phyloP scores from a whole-genome alignment of 2,113 vertebrate species.

The Fulica atra region DNA sequence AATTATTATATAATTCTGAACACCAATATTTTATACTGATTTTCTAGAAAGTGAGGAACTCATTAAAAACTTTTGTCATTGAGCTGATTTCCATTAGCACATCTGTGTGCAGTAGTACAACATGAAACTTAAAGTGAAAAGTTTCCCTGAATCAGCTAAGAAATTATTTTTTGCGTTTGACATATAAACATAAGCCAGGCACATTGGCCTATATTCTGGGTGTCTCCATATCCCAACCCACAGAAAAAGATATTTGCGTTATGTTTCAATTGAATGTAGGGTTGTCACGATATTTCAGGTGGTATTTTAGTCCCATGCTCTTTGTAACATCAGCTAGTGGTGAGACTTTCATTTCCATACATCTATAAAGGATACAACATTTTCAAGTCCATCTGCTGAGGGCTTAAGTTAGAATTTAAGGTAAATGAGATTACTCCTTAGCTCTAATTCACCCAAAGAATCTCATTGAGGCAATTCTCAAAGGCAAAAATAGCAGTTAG shows the following conservation, averaged over 20 bases:
- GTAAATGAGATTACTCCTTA: conserved; percentile 33
- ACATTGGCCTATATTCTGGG: not conserved
- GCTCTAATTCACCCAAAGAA: conserved; percentile 23
- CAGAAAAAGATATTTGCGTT: not conserved
- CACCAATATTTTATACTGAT: not conserved
- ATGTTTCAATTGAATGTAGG: not conserved
- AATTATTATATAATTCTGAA: not conserved
- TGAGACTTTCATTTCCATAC: not conserved
- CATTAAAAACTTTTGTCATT: not conserved
- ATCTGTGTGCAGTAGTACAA: not conserved
- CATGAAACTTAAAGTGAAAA: not conserved
- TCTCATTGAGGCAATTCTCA: conserved; percentile 40
- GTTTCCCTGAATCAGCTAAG: not conserved
- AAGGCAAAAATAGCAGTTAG: conserved; percentile 23
- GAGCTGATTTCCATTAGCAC: not conserved
- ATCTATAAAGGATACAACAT: not conserved
- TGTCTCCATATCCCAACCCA: not conserved
- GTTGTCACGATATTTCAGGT: not conserved
- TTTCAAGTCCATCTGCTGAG: conserved; percentile 1
- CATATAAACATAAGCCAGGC: not conserved
- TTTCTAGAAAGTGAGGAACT: not conserved
- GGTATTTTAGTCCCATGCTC: not conserved
- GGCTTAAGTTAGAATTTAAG: not conserved
- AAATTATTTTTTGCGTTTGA: not conserved
- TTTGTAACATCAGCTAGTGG: not conserved